These are phyloP conservation scores for Ceratina japonica DNA, from an alignment of 1,140 invertebrate genomes.

Conservation along the genomic window DNA sequence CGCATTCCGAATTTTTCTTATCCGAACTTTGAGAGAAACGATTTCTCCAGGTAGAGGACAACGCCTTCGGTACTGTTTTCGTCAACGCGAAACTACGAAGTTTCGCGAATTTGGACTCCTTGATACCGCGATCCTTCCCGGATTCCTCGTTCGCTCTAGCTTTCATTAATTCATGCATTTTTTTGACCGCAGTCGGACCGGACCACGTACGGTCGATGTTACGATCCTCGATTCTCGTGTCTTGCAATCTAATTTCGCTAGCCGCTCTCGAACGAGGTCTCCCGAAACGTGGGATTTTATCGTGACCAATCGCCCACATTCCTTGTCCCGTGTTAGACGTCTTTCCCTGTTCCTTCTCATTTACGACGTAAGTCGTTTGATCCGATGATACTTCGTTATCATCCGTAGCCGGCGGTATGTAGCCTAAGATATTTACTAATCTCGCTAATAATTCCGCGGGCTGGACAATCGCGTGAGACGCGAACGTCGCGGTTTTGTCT, in stretches of 20 bases:
- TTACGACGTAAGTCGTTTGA: slow-evolving; percentile 21
- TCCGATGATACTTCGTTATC: slow-evolving; percentile 56
- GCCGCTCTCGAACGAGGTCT: slow-evolving; percentile 79
- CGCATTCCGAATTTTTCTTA: slow-evolving; percentile 49
- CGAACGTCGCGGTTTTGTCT: slow-evolving; percentile 88
- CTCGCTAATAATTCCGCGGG: slow-evolving; percentile 86
- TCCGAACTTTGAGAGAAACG: slow-evolving; percentile 60
- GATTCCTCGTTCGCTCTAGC: slow-evolving; percentile 61
- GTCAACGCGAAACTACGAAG: slow-evolving; percentile 70
- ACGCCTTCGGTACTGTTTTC: slow-evolving; percentile 65
- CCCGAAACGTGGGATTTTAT: slow-evolving; percentile 73
- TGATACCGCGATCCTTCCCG: slow-evolving; percentile 41
- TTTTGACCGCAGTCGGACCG: slow-evolving; percentile 82
- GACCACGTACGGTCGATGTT: slow-evolving; percentile 85
- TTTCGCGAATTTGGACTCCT: slow-evolving; percentile 67
- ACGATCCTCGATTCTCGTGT: slow-evolving; percentile 76
- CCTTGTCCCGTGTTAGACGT: background rate
- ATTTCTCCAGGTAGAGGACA: slow-evolving; percentile 61
- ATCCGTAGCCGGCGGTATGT: slow-evolving; percentile 79
- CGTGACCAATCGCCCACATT: slow-evolving; percentile 79
- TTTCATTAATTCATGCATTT: slow-evolving; percentile 80
- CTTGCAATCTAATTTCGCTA: slow-evolving; percentile 76
- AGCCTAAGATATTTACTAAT: slow-evolving; percentile 87
- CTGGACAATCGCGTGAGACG: slow-evolving; percentile 81
- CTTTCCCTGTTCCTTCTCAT: slow-evolving; percentile 27